Conservation (phyloP, 2,888 invertebrate genomes). For the Polylopha cassiicola region DNA sequence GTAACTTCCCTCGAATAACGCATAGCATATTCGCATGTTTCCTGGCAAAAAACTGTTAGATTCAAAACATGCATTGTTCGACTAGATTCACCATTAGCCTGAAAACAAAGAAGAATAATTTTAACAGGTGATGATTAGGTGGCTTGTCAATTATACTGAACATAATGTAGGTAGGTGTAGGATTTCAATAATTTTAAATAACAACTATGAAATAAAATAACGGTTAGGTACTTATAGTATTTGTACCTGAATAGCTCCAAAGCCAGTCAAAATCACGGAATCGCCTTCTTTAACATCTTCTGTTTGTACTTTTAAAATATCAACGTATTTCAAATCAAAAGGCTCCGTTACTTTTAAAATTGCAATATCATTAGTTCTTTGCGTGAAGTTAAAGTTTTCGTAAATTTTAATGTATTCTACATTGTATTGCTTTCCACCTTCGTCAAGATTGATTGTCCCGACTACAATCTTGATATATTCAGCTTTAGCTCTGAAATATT, state of each 20-base stretch:
- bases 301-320: slow-evolving; percentile 37
- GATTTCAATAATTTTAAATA: too few relatives aligned
- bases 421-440: slow-evolving; percentile 41
- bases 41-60: slow-evolving; percentile 57
- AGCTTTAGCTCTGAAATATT: slow-evolving; percentile 48
- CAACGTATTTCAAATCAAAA: slow-evolving; percentile 42
- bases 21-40: slow-evolving; percentile 60
- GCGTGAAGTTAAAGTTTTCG: slow-evolving; percentile 39
- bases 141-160: too few relatives aligned
- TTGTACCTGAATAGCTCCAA: slow-evolving; percentile 54
- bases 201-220: too few relatives aligned
- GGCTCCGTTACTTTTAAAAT: slow-evolving; percentile 42
- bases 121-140: neutral
- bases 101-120: slow-evolving; percentile 20
- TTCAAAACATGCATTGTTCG: slow-evolving; percentile 46
- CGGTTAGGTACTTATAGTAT: neutral
- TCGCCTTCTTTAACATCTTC: slow-evolving; percentile 47
- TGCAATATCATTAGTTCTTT: slow-evolving; percentile 55
- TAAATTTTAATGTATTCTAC: slow-evolving; percentile 43
- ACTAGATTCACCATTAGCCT: slow-evolving; percentile 53
- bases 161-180: too few relatives aligned
- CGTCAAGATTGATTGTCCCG: slow-evolving; percentile 55
- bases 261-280: slow-evolving; percentile 50
- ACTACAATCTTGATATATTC: slow-evolving; percentile 49
- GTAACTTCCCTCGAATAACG: slow-evolving; percentile 51